phyloP scores from a whole-genome alignment of 37 sponge, comb jelly and placozoan genomes.

The Bolinopsis microptera region DNA sequence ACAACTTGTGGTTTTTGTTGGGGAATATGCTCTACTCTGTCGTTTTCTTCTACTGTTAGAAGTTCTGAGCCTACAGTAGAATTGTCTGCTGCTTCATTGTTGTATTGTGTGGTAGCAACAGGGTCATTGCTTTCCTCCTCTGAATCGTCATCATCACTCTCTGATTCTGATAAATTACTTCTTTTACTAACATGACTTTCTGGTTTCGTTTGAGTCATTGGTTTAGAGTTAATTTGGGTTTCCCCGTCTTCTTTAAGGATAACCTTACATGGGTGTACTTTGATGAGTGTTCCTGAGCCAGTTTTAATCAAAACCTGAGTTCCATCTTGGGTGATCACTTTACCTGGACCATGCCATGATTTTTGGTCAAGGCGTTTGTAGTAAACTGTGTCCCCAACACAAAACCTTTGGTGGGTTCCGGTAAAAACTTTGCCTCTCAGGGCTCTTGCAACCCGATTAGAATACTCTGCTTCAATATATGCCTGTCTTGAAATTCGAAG shows the following conservation, averaged over 20 bases:
- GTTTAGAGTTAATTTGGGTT: background rate
- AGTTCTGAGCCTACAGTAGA: too few relatives aligned
- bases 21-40: background rate
- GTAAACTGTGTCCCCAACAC: conserved; percentile 1
- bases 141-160: too few relatives aligned
- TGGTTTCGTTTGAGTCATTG: too few relatives aligned
- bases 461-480: background rate
- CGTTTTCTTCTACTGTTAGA: too few relatives aligned
- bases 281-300: background rate
- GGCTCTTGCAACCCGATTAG: background rate
- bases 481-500: background rate
- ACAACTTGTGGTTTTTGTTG: too few relatives aligned
- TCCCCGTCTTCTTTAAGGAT: background rate
- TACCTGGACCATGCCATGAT: conserved; percentile 16
- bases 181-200: too few relatives aligned
- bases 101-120: too few relatives aligned
- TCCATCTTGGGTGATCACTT: background rate
- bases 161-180: background rate
- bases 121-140: too few relatives aligned
- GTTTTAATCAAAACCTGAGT: background rate
- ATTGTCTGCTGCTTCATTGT: too few relatives aligned
- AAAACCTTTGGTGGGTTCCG: background rate
- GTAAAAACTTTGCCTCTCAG: background rate
- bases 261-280: background rate
- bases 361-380: background rate